Evolutionary conservation across 2,797 vertebrate genomes (phyloP).

Genomic region (Urosaurus nigricauda): DNA sequence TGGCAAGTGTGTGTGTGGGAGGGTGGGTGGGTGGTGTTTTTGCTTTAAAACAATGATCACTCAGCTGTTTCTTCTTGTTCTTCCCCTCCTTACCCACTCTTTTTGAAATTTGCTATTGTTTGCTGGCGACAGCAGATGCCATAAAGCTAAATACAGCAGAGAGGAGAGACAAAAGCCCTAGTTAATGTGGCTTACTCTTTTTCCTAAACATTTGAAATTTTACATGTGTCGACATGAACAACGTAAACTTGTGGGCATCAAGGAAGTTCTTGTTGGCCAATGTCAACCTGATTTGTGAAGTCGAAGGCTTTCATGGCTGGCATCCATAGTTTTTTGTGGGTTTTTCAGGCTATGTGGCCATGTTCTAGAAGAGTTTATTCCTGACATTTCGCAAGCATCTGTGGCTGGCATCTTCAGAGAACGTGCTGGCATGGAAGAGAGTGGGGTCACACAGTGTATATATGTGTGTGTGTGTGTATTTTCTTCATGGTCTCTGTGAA

Average conservation of each 20-base stretch:
- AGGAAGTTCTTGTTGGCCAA: neutral
- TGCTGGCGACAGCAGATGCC: slow-evolving; percentile 75
- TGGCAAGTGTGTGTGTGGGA: slow-evolving; percentile 31
- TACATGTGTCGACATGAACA: too few species aligned
- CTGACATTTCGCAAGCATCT: too few species aligned
- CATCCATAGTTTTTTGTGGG: too few species aligned
- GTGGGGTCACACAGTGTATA: too few species aligned
- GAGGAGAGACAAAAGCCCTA: slow-evolving; percentile 61
- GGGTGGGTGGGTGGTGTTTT: neutral
- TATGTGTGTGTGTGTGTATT: too few species aligned
- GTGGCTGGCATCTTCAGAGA: too few species aligned
- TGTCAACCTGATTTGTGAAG: neutral
- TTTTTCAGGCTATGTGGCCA: too few species aligned
- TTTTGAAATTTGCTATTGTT: slow-evolving; percentile 65
- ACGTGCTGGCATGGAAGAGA: too few species aligned
- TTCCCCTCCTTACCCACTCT: neutral
- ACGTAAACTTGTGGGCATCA: too few species aligned
- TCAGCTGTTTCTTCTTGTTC: slow-evolving; percentile 72
- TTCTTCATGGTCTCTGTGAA: too few species aligned
- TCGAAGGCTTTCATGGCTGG: too few species aligned
- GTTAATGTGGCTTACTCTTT: slow-evolving; percentile 48
- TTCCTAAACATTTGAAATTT: slow-evolving; percentile 59
- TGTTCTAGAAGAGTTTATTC: too few species aligned
- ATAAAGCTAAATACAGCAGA: slow-evolving; percentile 68
- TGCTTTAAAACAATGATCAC: slow-evolving; percentile 70